phyloP scores from a whole-genome alignment of 1,140 invertebrate genomes.

The Hyposmocoma kahamanoa region DNA sequence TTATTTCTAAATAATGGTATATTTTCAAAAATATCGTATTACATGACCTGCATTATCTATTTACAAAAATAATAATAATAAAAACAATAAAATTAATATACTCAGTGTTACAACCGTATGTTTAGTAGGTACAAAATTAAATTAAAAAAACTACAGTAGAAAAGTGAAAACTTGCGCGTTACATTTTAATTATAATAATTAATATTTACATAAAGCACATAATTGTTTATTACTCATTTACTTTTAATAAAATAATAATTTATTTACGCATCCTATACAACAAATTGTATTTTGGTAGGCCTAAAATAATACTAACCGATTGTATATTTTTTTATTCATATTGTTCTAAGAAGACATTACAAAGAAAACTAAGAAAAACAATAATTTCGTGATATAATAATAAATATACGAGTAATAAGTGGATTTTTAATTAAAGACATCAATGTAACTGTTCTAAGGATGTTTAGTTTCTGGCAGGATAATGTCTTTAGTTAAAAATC shows the following conservation, averaged over 20 bases:
- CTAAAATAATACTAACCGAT: too few species aligned
- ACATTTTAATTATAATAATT: slow-evolving; percentile 17
- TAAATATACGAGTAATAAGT: too few species aligned
- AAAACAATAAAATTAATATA: slow-evolving; percentile 30
- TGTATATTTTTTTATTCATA: background rate
- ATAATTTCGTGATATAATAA: background rate
- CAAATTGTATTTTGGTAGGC: background rate
- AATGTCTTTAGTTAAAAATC: too few species aligned
- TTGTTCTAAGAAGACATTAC: background rate
- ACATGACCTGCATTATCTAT: slow-evolving; percentile 69
- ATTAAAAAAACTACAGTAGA: slow-evolving; percentile 22
- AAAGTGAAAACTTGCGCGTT: slow-evolving; percentile 14
- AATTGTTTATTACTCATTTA: background rate
- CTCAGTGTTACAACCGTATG: slow-evolving; percentile 30
- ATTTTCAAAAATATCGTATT: slow-evolving; percentile 72
- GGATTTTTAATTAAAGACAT: too few species aligned
- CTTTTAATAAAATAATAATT: background rate
- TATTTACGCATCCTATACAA: background rate
- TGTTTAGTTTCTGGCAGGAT: too few species aligned
- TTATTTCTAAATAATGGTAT: slow-evolving; percentile 66
- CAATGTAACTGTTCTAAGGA: too few species aligned
- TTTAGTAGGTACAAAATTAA: slow-evolving; percentile 35
- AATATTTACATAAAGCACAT: slow-evolving; percentile 29
- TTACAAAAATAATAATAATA: slow-evolving; percentile 61
- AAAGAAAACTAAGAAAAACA: background rate